Evolutionary conservation across 2,113 vertebrate species (phyloP).

Genomic region (Tricholaema leucomelas): DNA sequence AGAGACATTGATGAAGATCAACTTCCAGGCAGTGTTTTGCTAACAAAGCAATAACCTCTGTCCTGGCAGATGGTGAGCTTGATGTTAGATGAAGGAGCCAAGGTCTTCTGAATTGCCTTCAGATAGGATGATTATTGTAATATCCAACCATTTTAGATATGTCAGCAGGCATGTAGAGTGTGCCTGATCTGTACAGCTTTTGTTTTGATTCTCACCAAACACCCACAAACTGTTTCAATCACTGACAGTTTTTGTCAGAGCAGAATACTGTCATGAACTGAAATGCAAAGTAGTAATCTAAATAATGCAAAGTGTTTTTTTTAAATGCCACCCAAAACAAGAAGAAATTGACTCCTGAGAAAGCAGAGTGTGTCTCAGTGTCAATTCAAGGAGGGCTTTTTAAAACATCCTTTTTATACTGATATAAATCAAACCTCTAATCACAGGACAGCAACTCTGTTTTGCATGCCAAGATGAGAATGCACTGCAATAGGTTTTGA

Average conservation of each 20-base stretch:
- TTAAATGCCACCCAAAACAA: neutral
- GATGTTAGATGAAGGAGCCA: neutral
- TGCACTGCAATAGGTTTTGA: neutral
- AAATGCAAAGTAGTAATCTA: neutral
- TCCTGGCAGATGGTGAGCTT: neutral
- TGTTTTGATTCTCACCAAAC: neutral
- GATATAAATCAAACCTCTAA: neutral
- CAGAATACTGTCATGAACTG: neutral
- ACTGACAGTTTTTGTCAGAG: neutral
- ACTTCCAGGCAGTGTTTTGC: neutral
- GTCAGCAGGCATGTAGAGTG: neutral
- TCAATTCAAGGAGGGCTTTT: neutral
- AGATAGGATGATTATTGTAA: neutral
- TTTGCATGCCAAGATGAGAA: neutral
- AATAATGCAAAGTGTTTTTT: neutral
- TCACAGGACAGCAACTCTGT: neutral
- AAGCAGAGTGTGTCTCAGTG: neutral
- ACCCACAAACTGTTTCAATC: neutral
- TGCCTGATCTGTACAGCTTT: neutral
- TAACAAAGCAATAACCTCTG: neutral
- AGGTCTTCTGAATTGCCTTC: neutral
- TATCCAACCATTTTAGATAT: neutral
- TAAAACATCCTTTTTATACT: neutral
- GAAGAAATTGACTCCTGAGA: neutral
- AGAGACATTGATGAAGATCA: neutral